Percentiles rank a stretch among this genome's conserved stretches.
These are phyloP conservation scores for Malthinus flaveolus DNA, from an alignment of 2,888 invertebrate genomes.

Conservation along the genomic window DNA sequence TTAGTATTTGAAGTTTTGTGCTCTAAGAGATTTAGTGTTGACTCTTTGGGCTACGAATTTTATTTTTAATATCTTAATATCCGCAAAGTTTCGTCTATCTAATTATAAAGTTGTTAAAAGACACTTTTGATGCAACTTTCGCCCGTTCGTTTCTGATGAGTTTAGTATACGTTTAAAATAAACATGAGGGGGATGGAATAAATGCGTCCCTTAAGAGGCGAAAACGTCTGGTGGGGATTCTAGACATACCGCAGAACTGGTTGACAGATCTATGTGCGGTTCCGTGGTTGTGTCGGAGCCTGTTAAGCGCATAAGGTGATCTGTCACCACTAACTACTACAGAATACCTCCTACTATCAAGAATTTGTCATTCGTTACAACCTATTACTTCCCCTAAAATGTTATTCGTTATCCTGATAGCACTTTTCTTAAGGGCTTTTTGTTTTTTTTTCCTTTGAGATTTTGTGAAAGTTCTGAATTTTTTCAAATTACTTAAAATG, in stretches of 20 bases:
- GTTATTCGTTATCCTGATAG: slow-evolving; percentile 26
- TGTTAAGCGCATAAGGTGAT: slow-evolving; percentile 47
- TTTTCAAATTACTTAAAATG: too few species aligned
- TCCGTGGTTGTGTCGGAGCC: slow-evolving; percentile 42
- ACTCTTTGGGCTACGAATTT: slow-evolving; percentile 4
- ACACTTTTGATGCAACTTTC: slow-evolving; percentile 28
- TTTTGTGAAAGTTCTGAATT: too few species aligned
- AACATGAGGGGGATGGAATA: slow-evolving; percentile 42
- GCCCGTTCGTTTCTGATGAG: slow-evolving; percentile 32
- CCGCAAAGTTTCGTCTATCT: too few species aligned
- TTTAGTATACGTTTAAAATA: slow-evolving; percentile 42
- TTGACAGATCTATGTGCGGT: slow-evolving; percentile 48
- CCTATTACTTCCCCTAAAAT: slow-evolving; percentile 33
- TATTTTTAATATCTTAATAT: neutral
- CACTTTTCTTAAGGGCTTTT: slow-evolving; percentile 11
- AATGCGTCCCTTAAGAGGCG: slow-evolving; percentile 38
- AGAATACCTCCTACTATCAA: slow-evolving; percentile 44
- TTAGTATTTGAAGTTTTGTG: slow-evolving; percentile 24
- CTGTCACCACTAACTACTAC: slow-evolving; percentile 48
- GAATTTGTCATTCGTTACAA: slow-evolving; percentile 40
- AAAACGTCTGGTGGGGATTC: slow-evolving; percentile 33
- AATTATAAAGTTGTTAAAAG: too few species aligned
- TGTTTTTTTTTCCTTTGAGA: slow-evolving; percentile 16
- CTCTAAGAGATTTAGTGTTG: slow-evolving; percentile 10
- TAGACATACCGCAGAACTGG: slow-evolving; percentile 36